These are phyloP conservation scores for Loris lydekkerianus DNA, from an alignment of 2,797 vertebrate genomes.

Conservation along the genomic window DNA sequence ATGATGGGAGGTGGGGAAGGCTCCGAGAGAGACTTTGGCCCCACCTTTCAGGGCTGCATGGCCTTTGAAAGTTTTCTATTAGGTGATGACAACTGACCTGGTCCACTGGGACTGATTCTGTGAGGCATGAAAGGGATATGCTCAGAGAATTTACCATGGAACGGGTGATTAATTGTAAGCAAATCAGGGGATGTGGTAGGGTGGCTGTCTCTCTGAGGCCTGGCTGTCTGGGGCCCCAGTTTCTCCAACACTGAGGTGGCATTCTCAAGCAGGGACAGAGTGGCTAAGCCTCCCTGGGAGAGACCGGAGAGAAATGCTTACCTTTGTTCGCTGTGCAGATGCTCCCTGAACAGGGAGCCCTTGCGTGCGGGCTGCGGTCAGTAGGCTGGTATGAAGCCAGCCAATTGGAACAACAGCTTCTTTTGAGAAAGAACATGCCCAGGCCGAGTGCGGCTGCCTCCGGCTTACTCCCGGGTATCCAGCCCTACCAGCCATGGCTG, in stretches of 20 bases:
- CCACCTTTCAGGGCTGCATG: neutral
- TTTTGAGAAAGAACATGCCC: neutral
- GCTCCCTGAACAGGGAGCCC: neutral
- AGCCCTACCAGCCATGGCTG: neutral
- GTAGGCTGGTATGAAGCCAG: neutral
- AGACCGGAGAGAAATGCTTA: neutral
- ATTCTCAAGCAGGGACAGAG: neutral
- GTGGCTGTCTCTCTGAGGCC: neutral
- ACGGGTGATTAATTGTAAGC: neutral
- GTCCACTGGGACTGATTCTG: neutral
- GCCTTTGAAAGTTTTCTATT: neutral
- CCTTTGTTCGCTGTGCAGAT: neutral
- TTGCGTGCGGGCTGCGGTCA: neutral
- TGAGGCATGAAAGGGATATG: neutral
- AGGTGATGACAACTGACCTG: neutral
- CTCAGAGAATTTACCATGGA: neutral
- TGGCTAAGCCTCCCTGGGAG: neutral
- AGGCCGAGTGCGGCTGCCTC: neutral
- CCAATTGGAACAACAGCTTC: neutral
- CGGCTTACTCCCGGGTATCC: neutral
- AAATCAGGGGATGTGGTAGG: neutral
- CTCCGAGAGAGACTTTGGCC: neutral
- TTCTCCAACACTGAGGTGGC: neutral
- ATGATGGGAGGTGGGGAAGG: neutral
- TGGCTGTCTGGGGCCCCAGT: neutral